Percentiles rank a stretch among this genome's conserved stretches.
These are phyloP conservation scores for Eupelmus urozonus DNA, from an alignment of 2,888 invertebrate species.

Conservation along the genomic window DNA sequence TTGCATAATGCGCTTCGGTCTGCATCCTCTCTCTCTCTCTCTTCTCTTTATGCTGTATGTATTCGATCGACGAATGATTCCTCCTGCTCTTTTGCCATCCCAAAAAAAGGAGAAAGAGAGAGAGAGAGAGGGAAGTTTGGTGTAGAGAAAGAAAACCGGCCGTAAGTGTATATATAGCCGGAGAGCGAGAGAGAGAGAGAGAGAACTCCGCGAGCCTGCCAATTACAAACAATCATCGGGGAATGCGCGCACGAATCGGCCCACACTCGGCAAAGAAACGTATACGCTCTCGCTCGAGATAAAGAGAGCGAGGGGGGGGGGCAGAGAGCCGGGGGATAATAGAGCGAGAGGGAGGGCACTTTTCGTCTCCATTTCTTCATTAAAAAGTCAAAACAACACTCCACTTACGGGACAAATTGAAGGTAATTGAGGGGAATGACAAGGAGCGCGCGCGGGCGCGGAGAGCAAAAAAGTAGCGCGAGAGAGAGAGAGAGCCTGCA, in stretches of 20 bases:
- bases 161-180: not conserved
- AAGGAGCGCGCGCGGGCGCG: conserved; percentile 37
- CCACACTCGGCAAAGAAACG: conserved; percentile 55
- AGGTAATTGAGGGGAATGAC: conserved; percentile 50
- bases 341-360: conserved; percentile 34
- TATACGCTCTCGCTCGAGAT: conserved; percentile 26
- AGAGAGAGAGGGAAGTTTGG: not conserved
- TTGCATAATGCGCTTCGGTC: conserved; percentile 2
- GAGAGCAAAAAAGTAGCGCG: conserved; percentile 15
- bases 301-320: conserved; percentile 19
- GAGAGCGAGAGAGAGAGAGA: conserved; percentile 18
- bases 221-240: conserved; percentile 57
- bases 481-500: not conserved
- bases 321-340: conserved; percentile 19
- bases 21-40: not conserved
- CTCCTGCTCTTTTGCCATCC: not conserved
- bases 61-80: conserved; percentile 16
- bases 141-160: not conserved
- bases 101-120: not conserved
- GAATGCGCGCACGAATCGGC: conserved; percentile 56
- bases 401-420: conserved; percentile 54
- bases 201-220: conserved; percentile 37
- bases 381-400: conserved; percentile 57
- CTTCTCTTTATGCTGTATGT: not conserved
- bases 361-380: conserved; percentile 49